These are phyloP conservation scores for Dynastes grantii DNA, from an alignment of 2,888 invertebrate species.

Conservation along the genomic window DNA sequence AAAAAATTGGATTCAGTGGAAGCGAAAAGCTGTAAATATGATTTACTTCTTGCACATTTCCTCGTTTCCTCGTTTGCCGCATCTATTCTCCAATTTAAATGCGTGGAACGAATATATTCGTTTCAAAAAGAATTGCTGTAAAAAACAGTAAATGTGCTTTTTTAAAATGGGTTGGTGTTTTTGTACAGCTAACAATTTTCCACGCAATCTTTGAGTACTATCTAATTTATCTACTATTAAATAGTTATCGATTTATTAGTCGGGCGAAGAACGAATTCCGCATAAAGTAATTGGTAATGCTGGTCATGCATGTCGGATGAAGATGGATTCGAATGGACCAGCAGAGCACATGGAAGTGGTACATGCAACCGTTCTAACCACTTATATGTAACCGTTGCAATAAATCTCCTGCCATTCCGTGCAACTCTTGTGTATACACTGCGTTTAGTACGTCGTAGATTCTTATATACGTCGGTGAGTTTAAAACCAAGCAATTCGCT, in stretches of 20 bases:
- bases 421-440: neutral
- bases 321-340: neutral
- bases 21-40: no score
- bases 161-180: no score
- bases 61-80: no score
- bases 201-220: no score
- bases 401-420: slow-evolving; percentile 9
- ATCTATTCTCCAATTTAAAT: no score
- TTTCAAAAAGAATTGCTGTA: no score
- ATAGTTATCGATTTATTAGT: neutral
- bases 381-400: slow-evolving; percentile 4
- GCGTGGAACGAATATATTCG: no score
- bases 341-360: neutral
- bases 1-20: no score
- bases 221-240: neutral
- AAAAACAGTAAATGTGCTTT: no score
- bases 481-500: neutral
- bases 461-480: neutral
- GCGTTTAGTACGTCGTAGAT: neutral
- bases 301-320: neutral
- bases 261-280: neutral
- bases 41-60: no score
- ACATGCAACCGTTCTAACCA: slow-evolving; percentile 3
- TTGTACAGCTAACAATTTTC: no score
- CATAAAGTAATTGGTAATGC: neutral